Conservation (phyloP, 2,797 vertebrate genomes). For the Huso huso region DNA sequence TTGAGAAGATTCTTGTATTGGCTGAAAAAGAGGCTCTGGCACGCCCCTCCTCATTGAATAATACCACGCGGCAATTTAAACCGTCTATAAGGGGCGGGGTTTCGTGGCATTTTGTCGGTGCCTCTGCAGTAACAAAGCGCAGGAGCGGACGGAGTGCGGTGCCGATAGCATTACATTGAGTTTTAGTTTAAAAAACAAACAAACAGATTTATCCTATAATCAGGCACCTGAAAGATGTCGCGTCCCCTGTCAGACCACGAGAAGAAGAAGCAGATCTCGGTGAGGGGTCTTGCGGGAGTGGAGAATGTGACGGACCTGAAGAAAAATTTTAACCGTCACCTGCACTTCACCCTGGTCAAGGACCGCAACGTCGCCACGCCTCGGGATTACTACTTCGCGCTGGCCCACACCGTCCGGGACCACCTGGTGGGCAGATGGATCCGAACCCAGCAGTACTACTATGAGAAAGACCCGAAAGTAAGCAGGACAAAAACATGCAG, state of each 20-base stretch:
- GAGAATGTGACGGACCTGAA: conserved; percentile 85
- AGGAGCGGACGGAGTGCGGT: too few species aligned
- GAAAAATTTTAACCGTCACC: conserved; percentile 82
- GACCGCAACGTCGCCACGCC: conserved; percentile 84
- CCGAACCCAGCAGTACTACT: conserved; percentile 88
- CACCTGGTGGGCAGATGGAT: conserved; percentile 89
- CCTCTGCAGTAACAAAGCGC: too few species aligned
- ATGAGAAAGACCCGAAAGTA: conserved; percentile 89
- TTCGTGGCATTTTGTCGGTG: too few species aligned
- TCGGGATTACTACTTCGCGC: conserved; percentile 83
- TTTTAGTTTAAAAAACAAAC: too few species aligned
- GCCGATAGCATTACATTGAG: too few species aligned
- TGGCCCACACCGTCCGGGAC: conserved; percentile 83
- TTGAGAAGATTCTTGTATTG: too few species aligned
- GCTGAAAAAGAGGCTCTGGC: too few species aligned
- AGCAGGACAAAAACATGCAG: conserved; percentile 10
- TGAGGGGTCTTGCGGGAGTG: conserved; percentile 80
- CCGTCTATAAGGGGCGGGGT: too few species aligned
- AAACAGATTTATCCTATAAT: too few species aligned
- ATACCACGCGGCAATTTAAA: too few species aligned
- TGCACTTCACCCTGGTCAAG: conserved; percentile 88
- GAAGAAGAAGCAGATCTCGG: conserved; percentile 82
- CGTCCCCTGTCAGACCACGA: conserved; percentile 81
- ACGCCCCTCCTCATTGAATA: too few species aligned
- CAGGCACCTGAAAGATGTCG: conserved; percentile 37